Conservation (phyloP, 2,797 vertebrate species). For the Enteromius anoplus region DNA sequence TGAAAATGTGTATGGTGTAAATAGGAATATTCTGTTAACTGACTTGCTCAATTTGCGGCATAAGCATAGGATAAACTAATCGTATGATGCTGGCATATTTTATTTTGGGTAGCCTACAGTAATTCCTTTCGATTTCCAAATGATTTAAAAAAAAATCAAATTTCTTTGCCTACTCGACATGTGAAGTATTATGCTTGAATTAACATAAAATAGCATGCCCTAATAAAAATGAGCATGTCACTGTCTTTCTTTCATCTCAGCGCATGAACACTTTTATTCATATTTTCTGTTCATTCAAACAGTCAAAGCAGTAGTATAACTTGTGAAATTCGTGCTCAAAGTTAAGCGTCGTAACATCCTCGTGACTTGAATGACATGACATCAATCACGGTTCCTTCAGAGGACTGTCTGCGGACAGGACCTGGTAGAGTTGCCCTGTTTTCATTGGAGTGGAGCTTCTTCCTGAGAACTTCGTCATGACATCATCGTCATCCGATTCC, state of each 20-base stretch:
- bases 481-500: conserved; percentile 76
- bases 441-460: conserved; percentile 72
- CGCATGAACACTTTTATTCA: not conserved
- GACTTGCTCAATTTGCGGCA: not conserved
- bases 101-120: not conserved
- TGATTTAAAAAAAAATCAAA: no score
- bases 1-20: no score
- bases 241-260: not conserved
- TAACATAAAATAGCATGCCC: not conserved
- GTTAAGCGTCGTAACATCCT: not conserved
- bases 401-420: conserved; percentile 11
- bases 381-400: conserved; percentile 19
- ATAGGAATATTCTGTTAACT: not conserved
- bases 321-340: not conserved
- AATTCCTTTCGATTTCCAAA: not conserved
- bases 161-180: not conserved
- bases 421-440: conserved; percentile 56
- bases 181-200: no score
- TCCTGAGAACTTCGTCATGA: conserved; percentile 68
- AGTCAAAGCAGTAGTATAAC: not conserved
- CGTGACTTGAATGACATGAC: not conserved
- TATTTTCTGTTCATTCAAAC: not conserved
- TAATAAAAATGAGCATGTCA: not conserved
- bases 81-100: not conserved
- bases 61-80: not conserved